Evolutionary conservation across 2,888 invertebrate genomes (phyloP).

Genomic region (Mylabris sibirica): DNA sequence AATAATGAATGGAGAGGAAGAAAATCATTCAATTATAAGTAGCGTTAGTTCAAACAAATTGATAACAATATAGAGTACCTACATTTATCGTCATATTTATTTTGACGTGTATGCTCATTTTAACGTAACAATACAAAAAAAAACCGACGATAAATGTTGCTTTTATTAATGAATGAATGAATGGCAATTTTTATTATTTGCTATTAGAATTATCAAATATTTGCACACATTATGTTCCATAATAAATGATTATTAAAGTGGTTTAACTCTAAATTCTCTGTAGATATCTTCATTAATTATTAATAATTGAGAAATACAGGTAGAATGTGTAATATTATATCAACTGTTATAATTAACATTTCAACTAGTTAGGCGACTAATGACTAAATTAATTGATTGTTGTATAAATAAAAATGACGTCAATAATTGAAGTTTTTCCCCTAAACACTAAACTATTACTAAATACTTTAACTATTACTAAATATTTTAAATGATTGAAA

Average conservation of each 20-base stretch:
- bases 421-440: neutral
- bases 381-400: no score
- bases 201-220: neutral
- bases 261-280: neutral
- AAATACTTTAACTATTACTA: no score
- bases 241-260: neutral
- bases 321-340: neutral
- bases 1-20: no score
- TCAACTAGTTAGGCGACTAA: neutral
- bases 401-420: no score
- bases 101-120: constrained; percentile 14
- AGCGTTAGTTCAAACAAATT: neutral
- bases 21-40: constrained; percentile 13
- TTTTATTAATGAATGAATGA: neutral
- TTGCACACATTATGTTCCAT: neutral
- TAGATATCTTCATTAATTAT: neutral
- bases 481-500: neutral
- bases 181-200: neutral
- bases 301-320: neutral
- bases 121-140: neutral
- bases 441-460: no score
- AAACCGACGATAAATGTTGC: neutral
- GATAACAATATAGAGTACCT: constrained; percentile 20
- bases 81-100: constrained; percentile 25
- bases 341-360: neutral